Base-by-base conservation (phyloP, 2,888 invertebrate species). In the Dasypolia templi region DNA sequence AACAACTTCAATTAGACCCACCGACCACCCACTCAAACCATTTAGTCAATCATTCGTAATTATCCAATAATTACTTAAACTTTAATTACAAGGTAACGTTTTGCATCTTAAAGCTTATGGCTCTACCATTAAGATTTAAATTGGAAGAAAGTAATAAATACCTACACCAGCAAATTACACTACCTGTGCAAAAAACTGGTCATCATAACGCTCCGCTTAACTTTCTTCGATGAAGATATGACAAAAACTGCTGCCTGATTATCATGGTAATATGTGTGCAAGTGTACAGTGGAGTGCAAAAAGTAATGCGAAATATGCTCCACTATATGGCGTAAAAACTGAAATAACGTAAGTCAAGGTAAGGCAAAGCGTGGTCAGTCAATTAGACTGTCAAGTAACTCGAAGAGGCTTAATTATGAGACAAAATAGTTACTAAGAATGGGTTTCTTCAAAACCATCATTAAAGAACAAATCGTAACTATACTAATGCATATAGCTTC, bases 201-300 rank as follows among this genome's bases (percentile, higher is more conserved):
- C 71, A 69, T 66, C 67, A 75, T 46, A 84, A 62, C 65, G 65
- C 61, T 65, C 61, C 72, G 42, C 14, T 77, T 68, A 66, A 77
- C 85, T 84, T 77, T 81, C 82, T 53, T 77, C 62, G 53, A 58
- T 75, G 62, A 49, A 81, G 42, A 46, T 39, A 51, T 72, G 26
- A 68, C 67, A 81, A 83, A 84, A 81, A 84, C 58, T 51, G 7
- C 42, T 61, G 2, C 3, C 32, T 68, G 58, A 77, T 81, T 84
- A 83, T 67, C 74, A 81, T 71, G 66, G 67, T 77, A 69, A 83
- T 77, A 75, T 67, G 39, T 75, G 39, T 68, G 71, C 42, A 64
- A 79, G 29, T 71, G 49, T 64, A 56, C 58, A 72, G 53, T 26
- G 68, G 14, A n/a, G 49, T 39, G 65, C 19, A 74, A 68, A 64